Conservation (phyloP, 2,113 vertebrate species). For the Natator depressus region DNA sequence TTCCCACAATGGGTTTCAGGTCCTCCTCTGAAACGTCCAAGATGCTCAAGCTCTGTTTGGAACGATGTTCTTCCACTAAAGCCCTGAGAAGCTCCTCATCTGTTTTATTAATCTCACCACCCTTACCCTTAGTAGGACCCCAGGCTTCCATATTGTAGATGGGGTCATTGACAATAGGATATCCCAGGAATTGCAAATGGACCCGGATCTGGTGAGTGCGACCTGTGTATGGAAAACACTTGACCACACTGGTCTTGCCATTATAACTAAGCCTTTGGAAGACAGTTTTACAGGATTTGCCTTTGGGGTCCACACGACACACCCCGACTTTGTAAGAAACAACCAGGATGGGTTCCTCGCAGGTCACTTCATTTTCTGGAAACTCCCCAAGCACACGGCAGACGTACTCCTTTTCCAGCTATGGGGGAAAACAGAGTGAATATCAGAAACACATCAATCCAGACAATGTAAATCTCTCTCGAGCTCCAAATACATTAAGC, state of each 20-base stretch:
- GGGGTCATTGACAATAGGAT: conserved; percentile 96
- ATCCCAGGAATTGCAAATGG: conserved; percentile 94
- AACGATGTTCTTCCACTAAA: conserved; percentile 87
- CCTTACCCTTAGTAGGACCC: conserved; percentile 89
- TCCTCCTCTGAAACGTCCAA: conserved; percentile 81
- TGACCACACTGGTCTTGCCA: conserved; percentile 89
- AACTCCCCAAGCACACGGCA: conserved; percentile 95
- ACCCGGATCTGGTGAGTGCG: conserved; percentile 98
- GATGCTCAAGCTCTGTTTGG: conserved; percentile 86
- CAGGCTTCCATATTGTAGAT: conserved; percentile 94
- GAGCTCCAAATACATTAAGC: fast-evolving
- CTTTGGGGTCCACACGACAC: conserved; percentile 91
- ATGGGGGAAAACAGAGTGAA: background rate
- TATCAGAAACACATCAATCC: background rate
- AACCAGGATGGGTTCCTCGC: conserved; percentile 93
- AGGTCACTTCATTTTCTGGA: conserved; percentile 84
- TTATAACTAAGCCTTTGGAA: conserved; percentile 94
- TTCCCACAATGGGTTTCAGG: conserved; percentile 35
- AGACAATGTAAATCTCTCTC: background rate
- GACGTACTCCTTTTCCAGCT: conserved; percentile 97
- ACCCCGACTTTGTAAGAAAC: conserved; percentile 96
- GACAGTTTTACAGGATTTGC: conserved; percentile 89
- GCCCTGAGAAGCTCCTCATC: conserved; percentile 89
- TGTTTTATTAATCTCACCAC: conserved; percentile 84
- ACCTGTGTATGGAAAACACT: conserved; percentile 89